Evolutionary conservation across 2,797 vertebrate species (phyloP).

Genomic region (Hafferia zeledoni): DNA sequence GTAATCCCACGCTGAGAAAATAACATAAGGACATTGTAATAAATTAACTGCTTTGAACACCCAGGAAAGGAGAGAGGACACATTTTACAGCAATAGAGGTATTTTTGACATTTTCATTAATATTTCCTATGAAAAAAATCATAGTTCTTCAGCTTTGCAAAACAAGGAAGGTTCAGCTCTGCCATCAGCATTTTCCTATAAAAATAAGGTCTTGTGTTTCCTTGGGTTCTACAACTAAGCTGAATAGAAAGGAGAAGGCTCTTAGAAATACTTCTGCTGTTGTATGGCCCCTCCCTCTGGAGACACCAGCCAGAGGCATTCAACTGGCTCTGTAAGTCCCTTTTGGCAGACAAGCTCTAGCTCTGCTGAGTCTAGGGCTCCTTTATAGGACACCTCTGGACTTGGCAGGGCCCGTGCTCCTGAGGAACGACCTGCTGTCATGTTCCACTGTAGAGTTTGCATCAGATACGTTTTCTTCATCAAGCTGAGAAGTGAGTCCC

Average conservation of each 20-base stretch:
- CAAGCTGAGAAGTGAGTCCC: constrained; percentile 58
- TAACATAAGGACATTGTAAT: constrained; percentile 27
- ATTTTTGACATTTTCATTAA: constrained; percentile 64
- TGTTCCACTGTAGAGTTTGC: constrained; percentile 46
- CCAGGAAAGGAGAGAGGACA: constrained; percentile 12
- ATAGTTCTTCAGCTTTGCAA: constrained; percentile 27
- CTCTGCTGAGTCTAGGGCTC: not conserved
- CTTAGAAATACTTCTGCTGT: constrained; percentile 19
- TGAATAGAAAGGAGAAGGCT: constrained; percentile 61
- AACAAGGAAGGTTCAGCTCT: constrained; percentile 50
- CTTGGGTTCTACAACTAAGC: constrained; percentile 63
- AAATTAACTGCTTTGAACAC: constrained; percentile 50
- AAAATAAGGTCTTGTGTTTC: constrained; percentile 70
- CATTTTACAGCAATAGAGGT: constrained; percentile 58
- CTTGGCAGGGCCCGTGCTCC: not conserved
- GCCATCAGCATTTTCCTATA: constrained; percentile 63
- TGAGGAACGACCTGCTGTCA: not conserved
- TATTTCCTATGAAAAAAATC: constrained; percentile 44
- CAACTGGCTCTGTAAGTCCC: constrained; percentile 12
- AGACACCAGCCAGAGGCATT: not conserved
- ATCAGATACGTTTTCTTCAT: constrained; percentile 68
- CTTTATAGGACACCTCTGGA: not conserved
- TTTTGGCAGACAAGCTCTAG: constrained; percentile 30
- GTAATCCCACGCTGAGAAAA: not conserved
- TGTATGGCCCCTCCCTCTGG: constrained; percentile 30